phyloP scores from a whole-genome alignment of 2,797 vertebrate species.

The Dicrostonyx torquatus region DNA sequence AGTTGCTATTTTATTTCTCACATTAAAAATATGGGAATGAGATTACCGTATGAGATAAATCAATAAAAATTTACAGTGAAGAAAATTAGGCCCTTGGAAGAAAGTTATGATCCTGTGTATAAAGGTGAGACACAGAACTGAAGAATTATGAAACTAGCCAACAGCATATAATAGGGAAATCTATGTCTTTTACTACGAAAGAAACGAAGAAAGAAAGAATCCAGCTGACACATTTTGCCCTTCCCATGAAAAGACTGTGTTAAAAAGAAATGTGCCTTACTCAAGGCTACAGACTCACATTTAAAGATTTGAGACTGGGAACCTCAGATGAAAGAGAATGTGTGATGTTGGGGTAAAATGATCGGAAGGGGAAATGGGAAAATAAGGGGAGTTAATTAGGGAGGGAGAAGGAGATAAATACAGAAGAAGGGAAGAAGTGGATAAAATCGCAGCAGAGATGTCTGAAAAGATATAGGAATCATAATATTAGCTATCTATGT shows the following conservation, averaged over 20 bases:
- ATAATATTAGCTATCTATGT: not conserved
- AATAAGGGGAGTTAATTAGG: not conserved
- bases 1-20: not conserved
- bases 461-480: not conserved
- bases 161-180: conserved; percentile 8
- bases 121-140: conserved; percentile 12
- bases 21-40: conserved; percentile 54
- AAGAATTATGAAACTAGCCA: conserved; percentile 39
- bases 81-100: not conserved
- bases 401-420: not conserved
- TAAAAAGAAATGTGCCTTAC: conserved; percentile 25
- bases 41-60: conserved; percentile 49
- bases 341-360: not conserved
- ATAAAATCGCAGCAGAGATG: not conserved
- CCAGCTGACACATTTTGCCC: not conserved
- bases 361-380: not conserved
- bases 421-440: too few species aligned
- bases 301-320: not conserved
- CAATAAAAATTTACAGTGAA: conserved; percentile 57
- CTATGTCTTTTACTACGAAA: not conserved
- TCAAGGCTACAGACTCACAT: not conserved
- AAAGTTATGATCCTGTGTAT: not conserved
- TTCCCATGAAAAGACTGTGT: conserved; percentile 22
- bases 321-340: not conserved
- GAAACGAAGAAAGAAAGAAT: not conserved